phyloP scores from a whole-genome alignment of 1,140 invertebrate genomes.

The Euura saliciscinereae region DNA sequence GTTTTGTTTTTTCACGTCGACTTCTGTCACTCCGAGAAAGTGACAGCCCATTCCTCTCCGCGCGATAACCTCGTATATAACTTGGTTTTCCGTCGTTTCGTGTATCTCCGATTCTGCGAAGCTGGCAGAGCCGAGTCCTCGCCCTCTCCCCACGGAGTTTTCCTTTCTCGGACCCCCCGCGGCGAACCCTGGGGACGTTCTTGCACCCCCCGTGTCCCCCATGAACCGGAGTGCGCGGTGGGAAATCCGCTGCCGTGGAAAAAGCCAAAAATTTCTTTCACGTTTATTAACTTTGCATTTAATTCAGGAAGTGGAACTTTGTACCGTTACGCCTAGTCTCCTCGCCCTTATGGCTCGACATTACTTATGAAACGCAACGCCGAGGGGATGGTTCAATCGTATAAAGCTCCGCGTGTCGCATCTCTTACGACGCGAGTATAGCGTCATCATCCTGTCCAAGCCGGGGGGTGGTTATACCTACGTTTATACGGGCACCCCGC shows the following conservation, averaged over 20 bases:
- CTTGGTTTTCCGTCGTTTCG: neutral
- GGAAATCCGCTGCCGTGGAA: neutral
- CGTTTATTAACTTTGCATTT: conserved; percentile 41
- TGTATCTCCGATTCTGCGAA: conserved; percentile 10
- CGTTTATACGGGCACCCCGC: too few relatives aligned
- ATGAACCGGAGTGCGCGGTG: too few relatives aligned
- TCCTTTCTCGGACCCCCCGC: conserved; percentile 13
- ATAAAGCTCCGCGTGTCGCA: neutral
- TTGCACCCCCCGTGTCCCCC: conserved; percentile 8
- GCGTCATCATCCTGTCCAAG: too few relatives aligned
- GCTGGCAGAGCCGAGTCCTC: conserved; percentile 6
- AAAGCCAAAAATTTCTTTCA: conserved; percentile 28
- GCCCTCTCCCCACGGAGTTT: too few relatives aligned
- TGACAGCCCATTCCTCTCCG: neutral
- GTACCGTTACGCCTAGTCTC: conserved; percentile 22
- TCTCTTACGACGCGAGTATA: neutral
- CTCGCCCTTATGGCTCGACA: neutral
- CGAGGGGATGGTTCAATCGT: neutral
- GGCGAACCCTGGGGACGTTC: conserved; percentile 10
- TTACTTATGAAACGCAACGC: neutral
- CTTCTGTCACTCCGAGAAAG: neutral
- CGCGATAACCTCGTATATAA: too few relatives aligned
- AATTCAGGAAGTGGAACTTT: conserved; percentile 35
- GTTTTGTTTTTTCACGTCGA: neutral
- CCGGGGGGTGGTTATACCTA: too few relatives aligned